These are phyloP conservation scores for Laspeyria flexula DNA, from an alignment of 2,888 invertebrate species.

Conservation along the genomic window DNA sequence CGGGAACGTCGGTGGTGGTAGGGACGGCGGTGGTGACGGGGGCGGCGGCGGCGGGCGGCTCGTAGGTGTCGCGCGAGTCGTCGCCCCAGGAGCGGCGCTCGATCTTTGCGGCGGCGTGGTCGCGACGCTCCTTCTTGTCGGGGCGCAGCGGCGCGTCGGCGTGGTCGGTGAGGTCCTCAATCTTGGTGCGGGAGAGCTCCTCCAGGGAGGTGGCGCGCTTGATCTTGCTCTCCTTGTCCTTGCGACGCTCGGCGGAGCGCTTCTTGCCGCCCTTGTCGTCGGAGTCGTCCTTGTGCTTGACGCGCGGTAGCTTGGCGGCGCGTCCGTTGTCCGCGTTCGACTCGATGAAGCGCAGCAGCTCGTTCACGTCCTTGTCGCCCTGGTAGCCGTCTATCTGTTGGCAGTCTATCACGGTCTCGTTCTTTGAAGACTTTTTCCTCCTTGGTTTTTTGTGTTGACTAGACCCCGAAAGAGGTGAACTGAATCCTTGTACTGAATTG, in stretches of 20 bases:
- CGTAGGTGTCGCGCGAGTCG: slow-evolving; percentile 82
- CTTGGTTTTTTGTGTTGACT: slow-evolving; percentile 84
- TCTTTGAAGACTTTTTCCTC: slow-evolving; percentile 87
- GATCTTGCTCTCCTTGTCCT: slow-evolving; percentile 73
- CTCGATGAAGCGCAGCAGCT: slow-evolving; percentile 92
- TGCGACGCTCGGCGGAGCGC: slow-evolving; percentile 80
- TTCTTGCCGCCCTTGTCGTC: slow-evolving; percentile 81
- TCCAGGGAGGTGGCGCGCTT: slow-evolving; percentile 93
- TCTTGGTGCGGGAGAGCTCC: slow-evolving; percentile 91
- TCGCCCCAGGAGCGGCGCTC: slow-evolving; percentile 90
- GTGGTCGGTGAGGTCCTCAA: slow-evolving; percentile 88
- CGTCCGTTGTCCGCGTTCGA: slow-evolving; percentile 81
- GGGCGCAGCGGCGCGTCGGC: slow-evolving; percentile 65
- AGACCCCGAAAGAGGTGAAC: slow-evolving; percentile 76
- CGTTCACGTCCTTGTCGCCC: slow-evolving; percentile 91
- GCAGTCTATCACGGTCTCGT: slow-evolving; percentile 86
- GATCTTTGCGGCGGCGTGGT: slow-evolving; percentile 62
- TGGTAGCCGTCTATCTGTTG: slow-evolving; percentile 92
- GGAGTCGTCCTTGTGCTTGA: slow-evolving; percentile 75
- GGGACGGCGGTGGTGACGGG: slow-evolving; percentile 52
- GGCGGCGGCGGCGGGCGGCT: slow-evolving; percentile 33
- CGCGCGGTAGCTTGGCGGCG: slow-evolving; percentile 64
- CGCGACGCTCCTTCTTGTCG: slow-evolving; percentile 42
- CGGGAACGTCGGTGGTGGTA: slow-evolving; percentile 34
- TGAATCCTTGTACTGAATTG: slow-evolving; percentile 88